Base-by-base conservation (phyloP, 2,888 invertebrate genomes). In the Archaeoteleia sp. region DNA sequence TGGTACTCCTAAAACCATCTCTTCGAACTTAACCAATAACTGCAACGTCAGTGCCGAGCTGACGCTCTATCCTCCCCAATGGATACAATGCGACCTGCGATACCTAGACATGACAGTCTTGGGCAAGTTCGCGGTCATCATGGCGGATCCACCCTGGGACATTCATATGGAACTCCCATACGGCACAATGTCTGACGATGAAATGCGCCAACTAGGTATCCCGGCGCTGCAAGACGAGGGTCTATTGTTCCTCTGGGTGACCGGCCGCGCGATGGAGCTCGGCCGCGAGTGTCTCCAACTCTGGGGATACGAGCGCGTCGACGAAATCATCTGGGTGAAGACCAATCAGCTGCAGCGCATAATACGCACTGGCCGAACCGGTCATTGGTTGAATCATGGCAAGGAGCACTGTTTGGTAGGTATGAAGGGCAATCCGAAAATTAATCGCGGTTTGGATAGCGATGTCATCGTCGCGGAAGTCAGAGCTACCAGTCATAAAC, bases 131-230 rank as follows among this genome's bases (percentile, higher is more conserved):
- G 95, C 97, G 0, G 97, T 98, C 1, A 95, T 98, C 73, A 98
- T 98, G 98, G 98, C 98, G 23, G 97, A 97, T 86, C 97, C 97
- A 0, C 98, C 98, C 0, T 98, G 98, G 98, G 98, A 98, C 82
- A 98, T 98, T 73, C 98, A 98, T 85, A 98, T 98, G 98, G 98
- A 98, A 86, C 87, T 98, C 37, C 98, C 98, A 0, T 98, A 98
- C 84, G 98, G 97, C 1, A 98, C 98, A 0, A 96, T 98, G 96
- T 96, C 96, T 0, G 98, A 98, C 82, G 97, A 98, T 83, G 98
- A 98, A 88, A 98, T 98, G 98, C 88, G 98, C 45, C 95, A 95
- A 65, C 87, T 98, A 10, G 96, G 96, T 1, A 95, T 98, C 49
- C 97, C 97, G 0, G 93, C 94, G 49, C 86, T 98, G 32, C 97